Conservation (phyloP, 2,113 vertebrate species). For the Eclectus roratus region DNA sequence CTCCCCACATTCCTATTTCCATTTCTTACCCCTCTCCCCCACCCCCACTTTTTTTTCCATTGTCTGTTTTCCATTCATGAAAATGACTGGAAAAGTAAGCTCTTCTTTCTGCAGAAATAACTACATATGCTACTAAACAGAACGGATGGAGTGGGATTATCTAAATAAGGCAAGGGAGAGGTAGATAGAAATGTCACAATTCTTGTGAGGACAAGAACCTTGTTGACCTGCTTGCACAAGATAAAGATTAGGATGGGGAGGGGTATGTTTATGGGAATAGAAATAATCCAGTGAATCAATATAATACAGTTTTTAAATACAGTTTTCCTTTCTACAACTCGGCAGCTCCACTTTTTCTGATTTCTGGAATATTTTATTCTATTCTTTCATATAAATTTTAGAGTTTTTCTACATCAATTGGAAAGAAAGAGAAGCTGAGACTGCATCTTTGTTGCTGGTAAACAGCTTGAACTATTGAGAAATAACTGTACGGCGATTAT, state of each 20-base stretch:
- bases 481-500: conserved; percentile 57
- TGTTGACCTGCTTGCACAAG: conserved; percentile 44
- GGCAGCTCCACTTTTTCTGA: conserved; percentile 44
- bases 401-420: conserved; percentile 21
- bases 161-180: neutral
- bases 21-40: neutral
- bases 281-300: conserved; percentile 37
- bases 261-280: neutral
- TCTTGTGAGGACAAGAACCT: conserved; percentile 20
- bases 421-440: conserved; percentile 54
- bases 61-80: neutral
- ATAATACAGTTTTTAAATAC: neutral
- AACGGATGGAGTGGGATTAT: neutral
- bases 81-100: neutral
- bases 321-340: conserved; percentile 1
- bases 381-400: conserved; percentile 35
- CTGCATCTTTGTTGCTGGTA: conserved; percentile 63
- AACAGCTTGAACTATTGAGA: conserved; percentile 51
- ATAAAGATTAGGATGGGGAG: conserved; percentile 34
- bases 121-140: neutral
- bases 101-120: conserved; percentile 9
- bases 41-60: neutral
- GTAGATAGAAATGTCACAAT: neutral
- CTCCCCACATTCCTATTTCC: neutral
- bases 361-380: conserved; percentile 48